Percentiles rank a stretch among this genome's conserved stretches.
Evolutionary conservation across 2,113 vertebrate species (phyloP).

Genomic region (Hippocampus barbouri): DNA sequence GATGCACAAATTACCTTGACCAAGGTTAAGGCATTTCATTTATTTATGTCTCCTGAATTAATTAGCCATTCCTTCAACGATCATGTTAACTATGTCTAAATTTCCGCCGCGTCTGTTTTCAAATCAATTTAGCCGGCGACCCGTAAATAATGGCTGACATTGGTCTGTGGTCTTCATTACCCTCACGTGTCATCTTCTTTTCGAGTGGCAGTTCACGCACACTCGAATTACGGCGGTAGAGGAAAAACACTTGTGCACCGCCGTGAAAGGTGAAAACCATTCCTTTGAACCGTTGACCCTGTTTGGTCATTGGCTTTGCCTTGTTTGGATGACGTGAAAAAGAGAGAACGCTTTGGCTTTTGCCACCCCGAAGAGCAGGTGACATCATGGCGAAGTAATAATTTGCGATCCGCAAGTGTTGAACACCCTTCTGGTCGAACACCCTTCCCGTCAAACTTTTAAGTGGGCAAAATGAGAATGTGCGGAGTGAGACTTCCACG

Average conservation of each 20-base stretch:
- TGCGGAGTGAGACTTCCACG: conserved; percentile 30
- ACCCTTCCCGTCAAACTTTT: background rate
- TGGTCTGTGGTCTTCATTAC: background rate
- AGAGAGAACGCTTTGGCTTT: too few species aligned
- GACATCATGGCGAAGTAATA: background rate
- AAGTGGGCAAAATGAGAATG: background rate
- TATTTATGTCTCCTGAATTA: background rate
- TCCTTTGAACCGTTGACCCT: too few species aligned
- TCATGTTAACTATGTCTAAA: background rate
- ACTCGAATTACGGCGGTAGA: too few species aligned
- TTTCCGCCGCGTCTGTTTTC: background rate
- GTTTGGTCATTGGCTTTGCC: too few species aligned
- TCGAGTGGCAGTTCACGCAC: too few species aligned
- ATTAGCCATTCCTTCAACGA: background rate
- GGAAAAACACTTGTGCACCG: too few species aligned
- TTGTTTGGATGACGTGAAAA: too few species aligned
- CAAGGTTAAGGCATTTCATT: background rate
- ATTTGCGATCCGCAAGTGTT: conserved; percentile 2
- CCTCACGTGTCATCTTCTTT: background rate
- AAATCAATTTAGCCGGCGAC: background rate
- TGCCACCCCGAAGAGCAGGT: too few species aligned
- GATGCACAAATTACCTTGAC: background rate
- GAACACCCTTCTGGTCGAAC: conserved; percentile 7
- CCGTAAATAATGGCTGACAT: background rate
- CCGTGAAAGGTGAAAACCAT: too few species aligned